Base-by-base conservation (phyloP, 2,797 vertebrate species). In the Sparidentex hasta region DNA sequence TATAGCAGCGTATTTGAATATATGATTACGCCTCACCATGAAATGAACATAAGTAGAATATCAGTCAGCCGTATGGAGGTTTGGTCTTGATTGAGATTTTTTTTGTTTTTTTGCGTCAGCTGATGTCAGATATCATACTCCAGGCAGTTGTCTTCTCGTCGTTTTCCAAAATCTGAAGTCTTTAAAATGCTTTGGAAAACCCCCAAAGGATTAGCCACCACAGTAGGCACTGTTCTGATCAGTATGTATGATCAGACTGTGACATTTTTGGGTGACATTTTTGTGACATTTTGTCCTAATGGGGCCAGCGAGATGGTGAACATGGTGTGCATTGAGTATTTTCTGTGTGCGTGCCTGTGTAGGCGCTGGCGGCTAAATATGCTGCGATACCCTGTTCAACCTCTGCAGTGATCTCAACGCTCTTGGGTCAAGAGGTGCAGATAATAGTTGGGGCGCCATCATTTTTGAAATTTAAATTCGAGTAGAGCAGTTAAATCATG, bases 261-360 rank as follows among this genome's bases (percentile, higher is more conserved):
- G 92, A 88, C 91, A 93, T 94, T 93, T 92, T 55, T 80, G 59
- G 63, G 66, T 90, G 92, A 91, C 89, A 94, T 94, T 94, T 92
- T 78, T 89, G 71, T 91, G 93, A 85, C 91, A 91, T 93, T 94
- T 93, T 61, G 71, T 88, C 82, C 89, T 87, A 88, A 88, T 83
- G 86, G 87, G 71, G 82, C 81, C 84, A 86, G 69, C 16, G 74
- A 83, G 74, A 81, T 47, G 63, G 74, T 51, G 79, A 77, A 71
- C 84, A 78, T 64, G 74, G 46, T 65, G 80, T 82, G 87, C 85
- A 90, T 87, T 71, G 71, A 76, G 46, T 61, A 50, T 76, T 65
- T 68, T 11, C 20, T 1, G 1, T 65, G 33, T 54, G 47, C 67
- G 54, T 61, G 46, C 52, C 20, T 71, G 78, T 61, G 65, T 58